Evolutionary conservation across 2,113 vertebrate genomes (phyloP).

Genomic region (Australoheros scitulus): DNA sequence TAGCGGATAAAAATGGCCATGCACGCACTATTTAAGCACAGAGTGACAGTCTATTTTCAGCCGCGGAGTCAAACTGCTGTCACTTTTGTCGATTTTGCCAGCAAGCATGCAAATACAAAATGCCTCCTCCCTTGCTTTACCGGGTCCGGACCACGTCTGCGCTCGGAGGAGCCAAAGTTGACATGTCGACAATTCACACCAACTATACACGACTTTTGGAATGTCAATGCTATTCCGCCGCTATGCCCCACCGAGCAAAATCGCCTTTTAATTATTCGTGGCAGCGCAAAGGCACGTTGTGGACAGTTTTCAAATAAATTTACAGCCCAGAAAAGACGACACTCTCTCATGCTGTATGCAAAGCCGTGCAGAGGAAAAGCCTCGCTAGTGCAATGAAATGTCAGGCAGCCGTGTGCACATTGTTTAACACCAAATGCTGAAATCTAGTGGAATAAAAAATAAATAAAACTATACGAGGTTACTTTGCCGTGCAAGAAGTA

Average conservation of each 20-base stretch:
- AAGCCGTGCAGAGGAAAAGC: slow-evolving; percentile 26
- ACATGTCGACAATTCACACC: slow-evolving; percentile 76
- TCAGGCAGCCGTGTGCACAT: slow-evolving; percentile 37
- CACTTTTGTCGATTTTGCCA: slow-evolving; percentile 71
- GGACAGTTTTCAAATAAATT: slow-evolving; percentile 70
- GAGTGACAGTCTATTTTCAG: slow-evolving; percentile 20
- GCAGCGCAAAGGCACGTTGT: slow-evolving; percentile 62
- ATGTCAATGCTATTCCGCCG: slow-evolving; percentile 54
- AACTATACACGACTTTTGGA: slow-evolving; percentile 72
- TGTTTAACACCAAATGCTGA: slow-evolving; percentile 42
- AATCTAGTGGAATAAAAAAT: slow-evolving; percentile 43
- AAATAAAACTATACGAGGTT: slow-evolving; percentile 71
- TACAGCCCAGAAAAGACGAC: slow-evolving; percentile 61
- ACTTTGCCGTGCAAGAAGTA: slow-evolving; percentile 78
- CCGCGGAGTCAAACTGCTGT: slow-evolving; percentile 49
- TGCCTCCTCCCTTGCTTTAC: slow-evolving; percentile 74
- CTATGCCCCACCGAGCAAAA: slow-evolving; percentile 53
- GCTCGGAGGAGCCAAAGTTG: slow-evolving; percentile 78
- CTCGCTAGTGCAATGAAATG: slow-evolving; percentile 18
- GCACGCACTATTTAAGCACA: slow-evolving; percentile 9
- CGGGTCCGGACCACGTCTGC: slow-evolving; percentile 77
- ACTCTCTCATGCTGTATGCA: slow-evolving; percentile 35
- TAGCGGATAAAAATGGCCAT: slow-evolving; percentile 9
- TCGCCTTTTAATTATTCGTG: slow-evolving; percentile 56
- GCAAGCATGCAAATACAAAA: slow-evolving; percentile 75